phyloP scores from a whole-genome alignment of 2,113 vertebrate species.

The Corythornis cristatus region DNA sequence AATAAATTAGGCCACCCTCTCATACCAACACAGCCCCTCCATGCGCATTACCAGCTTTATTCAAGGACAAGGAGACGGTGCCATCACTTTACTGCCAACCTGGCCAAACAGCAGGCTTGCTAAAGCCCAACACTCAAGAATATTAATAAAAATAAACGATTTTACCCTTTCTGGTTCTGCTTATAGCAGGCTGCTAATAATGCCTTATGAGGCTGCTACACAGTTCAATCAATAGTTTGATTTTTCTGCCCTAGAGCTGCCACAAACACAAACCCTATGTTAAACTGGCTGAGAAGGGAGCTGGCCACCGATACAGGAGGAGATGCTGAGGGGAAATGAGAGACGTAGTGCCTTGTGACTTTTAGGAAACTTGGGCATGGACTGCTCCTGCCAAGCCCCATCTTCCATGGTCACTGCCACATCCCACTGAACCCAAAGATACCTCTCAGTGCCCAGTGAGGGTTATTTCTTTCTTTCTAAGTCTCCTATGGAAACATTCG shows the following conservation, averaged over 20 bases:
- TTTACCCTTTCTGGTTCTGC: conserved; percentile 19
- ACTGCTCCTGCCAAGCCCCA: background rate
- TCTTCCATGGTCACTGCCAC: accelerated
- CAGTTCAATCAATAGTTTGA: conserved; percentile 69
- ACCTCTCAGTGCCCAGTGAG: background rate
- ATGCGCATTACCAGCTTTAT: background rate
- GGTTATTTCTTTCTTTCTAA: conserved; percentile 21
- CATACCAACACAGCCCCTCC: background rate
- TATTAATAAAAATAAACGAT: conserved; percentile 27
- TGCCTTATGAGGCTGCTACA: conserved; percentile 17
- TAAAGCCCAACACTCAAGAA: background rate
- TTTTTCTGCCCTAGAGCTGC: conserved; percentile 66
- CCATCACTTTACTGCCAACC: background rate
- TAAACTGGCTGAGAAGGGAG: background rate
- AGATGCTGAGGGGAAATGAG: background rate
- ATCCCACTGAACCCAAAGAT: background rate
- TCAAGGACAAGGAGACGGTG: background rate
- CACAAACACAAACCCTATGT: background rate
- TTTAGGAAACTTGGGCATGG: background rate
- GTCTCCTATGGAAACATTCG: conserved; percentile 50
- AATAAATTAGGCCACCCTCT: background rate
- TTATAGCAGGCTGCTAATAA: conserved; percentile 31
- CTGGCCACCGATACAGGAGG: accelerated
- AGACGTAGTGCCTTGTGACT: background rate
- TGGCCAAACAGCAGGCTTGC: background rate